Conservation (phyloP, 2,888 invertebrate genomes). For the Hyposoter dolosus region DNA sequence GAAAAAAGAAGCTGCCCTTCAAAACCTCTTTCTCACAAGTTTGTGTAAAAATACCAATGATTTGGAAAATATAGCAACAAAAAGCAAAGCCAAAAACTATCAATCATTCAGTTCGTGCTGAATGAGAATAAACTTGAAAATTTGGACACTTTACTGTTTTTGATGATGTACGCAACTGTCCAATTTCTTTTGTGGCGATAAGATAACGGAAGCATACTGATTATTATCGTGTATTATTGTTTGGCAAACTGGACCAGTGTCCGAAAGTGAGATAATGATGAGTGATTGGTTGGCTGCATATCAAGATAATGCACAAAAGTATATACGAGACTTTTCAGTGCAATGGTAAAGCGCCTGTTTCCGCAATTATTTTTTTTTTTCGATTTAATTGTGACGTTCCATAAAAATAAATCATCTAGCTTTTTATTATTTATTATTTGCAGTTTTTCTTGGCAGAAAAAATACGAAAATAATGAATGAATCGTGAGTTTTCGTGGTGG, state of each 20-base stretch:
- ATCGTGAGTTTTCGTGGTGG: not conserved
- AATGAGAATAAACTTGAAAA: not conserved
- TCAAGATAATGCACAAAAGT: conserved; percentile 7
- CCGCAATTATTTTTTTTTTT: not conserved
- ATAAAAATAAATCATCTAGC: not conserved
- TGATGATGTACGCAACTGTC: not conserved
- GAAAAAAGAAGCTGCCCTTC: not conserved
- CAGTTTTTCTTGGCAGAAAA: not conserved
- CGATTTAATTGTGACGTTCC: not conserved
- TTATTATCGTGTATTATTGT: not conserved
- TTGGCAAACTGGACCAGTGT: conserved; percentile 11
- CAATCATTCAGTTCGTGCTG: not conserved
- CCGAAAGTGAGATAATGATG: not conserved
- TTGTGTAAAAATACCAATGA: not conserved
- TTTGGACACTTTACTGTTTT: not conserved
- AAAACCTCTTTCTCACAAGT: not conserved
- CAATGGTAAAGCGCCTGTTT: not conserved
- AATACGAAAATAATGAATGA: not conserved
- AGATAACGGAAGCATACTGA: not conserved
- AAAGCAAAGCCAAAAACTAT: not conserved
- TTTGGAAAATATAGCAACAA: not conserved
- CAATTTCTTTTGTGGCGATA: not conserved
- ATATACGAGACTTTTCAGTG: not conserved
- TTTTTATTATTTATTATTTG: not conserved
- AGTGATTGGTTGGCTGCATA: conserved; percentile 1